Conservation (phyloP, 2,797 vertebrate species). For the Falco columbarius region DNA sequence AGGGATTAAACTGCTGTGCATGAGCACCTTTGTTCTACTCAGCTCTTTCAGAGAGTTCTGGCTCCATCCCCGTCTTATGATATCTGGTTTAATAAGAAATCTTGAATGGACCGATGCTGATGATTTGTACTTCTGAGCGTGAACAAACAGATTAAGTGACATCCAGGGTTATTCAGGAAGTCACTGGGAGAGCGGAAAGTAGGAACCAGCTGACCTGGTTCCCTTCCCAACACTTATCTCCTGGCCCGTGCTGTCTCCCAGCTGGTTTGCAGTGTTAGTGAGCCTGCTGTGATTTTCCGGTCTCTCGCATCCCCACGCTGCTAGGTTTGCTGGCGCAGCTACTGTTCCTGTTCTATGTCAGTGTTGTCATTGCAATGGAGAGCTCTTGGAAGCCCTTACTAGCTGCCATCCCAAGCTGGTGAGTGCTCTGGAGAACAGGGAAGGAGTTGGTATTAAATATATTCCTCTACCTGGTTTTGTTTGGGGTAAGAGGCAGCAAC, state of each 20-base stretch:
- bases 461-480: not conserved
- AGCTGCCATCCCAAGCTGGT: not conserved
- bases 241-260: not conserved
- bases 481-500: not conserved
- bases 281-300: not conserved
- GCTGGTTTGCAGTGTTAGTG: not conserved
- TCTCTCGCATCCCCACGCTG: not conserved
- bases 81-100: conserved; percentile 40
- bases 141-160: conserved; percentile 14
- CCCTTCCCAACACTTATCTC: conserved; percentile 19
- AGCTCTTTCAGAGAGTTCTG: not conserved
- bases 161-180: conserved; percentile 19
- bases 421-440: not conserved
- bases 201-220: conserved; percentile 9
- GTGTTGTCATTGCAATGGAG: not conserved
- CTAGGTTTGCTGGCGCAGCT: not conserved
- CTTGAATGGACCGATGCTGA: not conserved
- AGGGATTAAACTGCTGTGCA: not conserved
- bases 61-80: not conserved
- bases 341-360: not conserved
- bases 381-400: not conserved
- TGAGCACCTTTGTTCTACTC: conserved; percentile 21
- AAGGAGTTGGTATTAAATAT: not conserved
- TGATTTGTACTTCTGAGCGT: not conserved
- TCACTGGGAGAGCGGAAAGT: not conserved